Evolutionary conservation across 2,113 vertebrate genomes (phyloP), one percentile per base, ranked within the genome.

Genomic region (Halcyon malimbica): DNA sequence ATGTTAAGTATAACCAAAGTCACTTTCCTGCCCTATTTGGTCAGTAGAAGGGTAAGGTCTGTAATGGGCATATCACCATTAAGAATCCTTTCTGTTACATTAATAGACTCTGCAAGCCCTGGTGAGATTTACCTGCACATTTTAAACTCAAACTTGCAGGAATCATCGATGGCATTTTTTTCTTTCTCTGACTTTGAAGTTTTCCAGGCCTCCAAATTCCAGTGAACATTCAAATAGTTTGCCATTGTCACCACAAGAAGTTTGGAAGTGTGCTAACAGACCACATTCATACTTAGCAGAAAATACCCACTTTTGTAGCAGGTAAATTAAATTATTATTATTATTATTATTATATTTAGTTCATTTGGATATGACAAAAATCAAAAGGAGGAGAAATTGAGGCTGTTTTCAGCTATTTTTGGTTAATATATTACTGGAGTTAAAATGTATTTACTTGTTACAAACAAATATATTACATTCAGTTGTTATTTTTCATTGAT

Each of bases 191-290:
- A n/a, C 24, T 82, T 50, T 69, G 60, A 94, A 98, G 85, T 75
- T 68, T 92, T 77, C 89, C 89, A 82, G 54, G 92, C 76, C 84
- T 90, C 91, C 96, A 63, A 41, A 85, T 94, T 77, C 37, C 73
- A 94, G 94, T 87, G 96, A 90, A 53, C 56, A 53, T 64, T 93
- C 96, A 76, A 42, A 96, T 91, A 77, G 65, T 53, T 94, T 97
- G 41, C 87, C 64, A 57, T 70, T 80, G 94, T 96, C 78, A 62
- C 97, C 97, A 35, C 97, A 96, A 80, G 97, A 98, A 94, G 97
- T 97, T 89, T 99, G 99, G 98, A 83, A 91, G 28, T 89, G 78
- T 85, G 79, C 94, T 98, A 89, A 97, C 62, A 94, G 89, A 92
- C 77, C 96, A 93, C 85, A 96, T 75, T 48, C 63, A 50, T 83